Percentiles rank a stretch among this genome's conserved stretches.
Conservation (phyloP, 1,140 invertebrate genomes). For the Hycleus cichorii region DNA sequence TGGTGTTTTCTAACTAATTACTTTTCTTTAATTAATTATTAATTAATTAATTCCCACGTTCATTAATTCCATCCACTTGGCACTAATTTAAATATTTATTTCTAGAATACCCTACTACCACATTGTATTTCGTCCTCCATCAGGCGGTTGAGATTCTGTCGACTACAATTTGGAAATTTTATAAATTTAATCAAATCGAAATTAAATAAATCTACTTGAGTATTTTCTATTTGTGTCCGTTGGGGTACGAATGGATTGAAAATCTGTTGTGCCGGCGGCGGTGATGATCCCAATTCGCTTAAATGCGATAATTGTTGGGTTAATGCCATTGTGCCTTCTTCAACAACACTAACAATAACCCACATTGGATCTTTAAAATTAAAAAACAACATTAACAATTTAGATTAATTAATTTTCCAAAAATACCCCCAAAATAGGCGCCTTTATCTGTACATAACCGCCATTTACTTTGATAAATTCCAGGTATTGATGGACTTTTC, state of each 20-base stretch:
- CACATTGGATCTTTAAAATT: slow-evolving; percentile 35
- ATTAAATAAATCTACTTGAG: slow-evolving; percentile 9
- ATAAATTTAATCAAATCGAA: slow-evolving; percentile 3
- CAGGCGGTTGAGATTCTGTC: slow-evolving; percentile 2
- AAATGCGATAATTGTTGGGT: slow-evolving; percentile 38
- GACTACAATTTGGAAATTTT: not conserved
- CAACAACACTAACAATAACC: slow-evolving; percentile 37
- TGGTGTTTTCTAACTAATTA: not conserved
- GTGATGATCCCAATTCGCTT: slow-evolving; percentile 30
- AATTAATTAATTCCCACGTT: not conserved
- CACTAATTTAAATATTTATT: not conserved
- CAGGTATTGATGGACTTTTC: slow-evolving; percentile 57
- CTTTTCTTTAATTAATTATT: not conserved
- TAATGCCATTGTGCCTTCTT: slow-evolving; percentile 36
- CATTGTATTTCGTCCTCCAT: not conserved
- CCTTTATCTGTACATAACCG: slow-evolving; percentile 71
- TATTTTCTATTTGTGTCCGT: slow-evolving; percentile 18
- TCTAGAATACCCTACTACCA: slow-evolving; percentile 3
- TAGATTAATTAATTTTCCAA: not conserved
- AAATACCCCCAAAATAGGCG: slow-evolving; percentile 73
- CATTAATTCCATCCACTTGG: not conserved
- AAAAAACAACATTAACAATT: not conserved
- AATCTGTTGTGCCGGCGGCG: slow-evolving; percentile 12
- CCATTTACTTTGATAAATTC: slow-evolving; percentile 77
- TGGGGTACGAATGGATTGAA: slow-evolving; percentile 33